Base-by-base conservation (phyloP, 92 coral and sea anemone genomes). In the Zoanthus solanderi region DNA sequence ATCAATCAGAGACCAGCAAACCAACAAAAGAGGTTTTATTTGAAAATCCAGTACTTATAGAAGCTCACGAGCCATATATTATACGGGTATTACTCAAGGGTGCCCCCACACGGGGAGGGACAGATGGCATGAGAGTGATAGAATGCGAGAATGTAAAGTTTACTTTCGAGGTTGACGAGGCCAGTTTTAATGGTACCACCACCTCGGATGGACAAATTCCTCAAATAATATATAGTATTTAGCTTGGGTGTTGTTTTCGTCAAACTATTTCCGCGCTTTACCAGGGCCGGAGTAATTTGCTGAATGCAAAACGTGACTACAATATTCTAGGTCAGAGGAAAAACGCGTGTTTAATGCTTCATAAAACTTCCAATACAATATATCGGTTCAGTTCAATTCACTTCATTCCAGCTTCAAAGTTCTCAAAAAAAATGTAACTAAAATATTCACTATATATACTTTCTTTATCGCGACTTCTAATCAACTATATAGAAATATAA, bases 191-290 rank as follows among this genome's bases (percentile, higher is more conserved):
- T 63, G 98, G 98, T 11, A 95, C 98, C 16, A 95, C 98, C n/a
- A 93, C 98, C 18, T 91, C 96, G 4, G 98, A 95, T 42, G 98
- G 98, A 65, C 98, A 95, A 91, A 95, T 95, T 52, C 98, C 98
- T 18, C 96, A 95, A 18, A 89, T 95, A 11, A 84, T 95, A 44
- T 93, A 93, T 48, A 95, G 92, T 71, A 91, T 91, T 15, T 91
- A 88, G 61, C 65, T 32, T 16, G 23, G 17, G 11, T 6, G 6
- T 46, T 32, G 18, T 53, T 32, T 52, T 28, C 28, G 9, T 31
- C 87, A 37, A 37, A 37, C 42, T 37, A 37, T 37, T 37, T 37
- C 42, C 4, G 42, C 4, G 2, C 42, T 37, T 37, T 37, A 37
- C 2, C 1, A 4, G 42, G 42, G 42, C 42, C 3, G 42, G 4